Conservation (phyloP, 2,888 invertebrate species). For the Cylindroiulus punctatus region DNA sequence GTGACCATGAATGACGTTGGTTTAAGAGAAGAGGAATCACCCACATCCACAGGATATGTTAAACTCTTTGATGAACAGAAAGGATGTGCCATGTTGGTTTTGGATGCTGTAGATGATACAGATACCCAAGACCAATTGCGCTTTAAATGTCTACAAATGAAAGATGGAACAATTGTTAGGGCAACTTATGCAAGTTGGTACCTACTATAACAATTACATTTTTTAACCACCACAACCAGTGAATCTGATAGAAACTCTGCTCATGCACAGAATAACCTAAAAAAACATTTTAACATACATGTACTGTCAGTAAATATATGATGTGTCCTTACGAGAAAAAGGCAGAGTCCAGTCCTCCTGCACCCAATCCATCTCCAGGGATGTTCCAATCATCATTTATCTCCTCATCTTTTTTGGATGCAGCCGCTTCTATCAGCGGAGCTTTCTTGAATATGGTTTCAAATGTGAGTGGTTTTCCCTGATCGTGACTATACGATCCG, state of each 20-base stretch:
- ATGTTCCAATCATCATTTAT: slow-evolving; percentile 70
- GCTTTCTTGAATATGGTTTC: slow-evolving; percentile 68
- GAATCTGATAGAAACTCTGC: too few species aligned
- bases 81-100: neutral
- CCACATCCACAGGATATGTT: neutral
- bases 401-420: slow-evolving; percentile 67
- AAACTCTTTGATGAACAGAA: neutral
- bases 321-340: slow-evolving; percentile 69
- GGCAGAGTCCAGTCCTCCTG: slow-evolving; percentile 78
- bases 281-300: neutral
- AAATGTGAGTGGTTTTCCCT: slow-evolving; percentile 68
- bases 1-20: neutral
- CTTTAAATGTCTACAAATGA: slow-evolving; percentile 68
- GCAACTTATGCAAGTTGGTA: too few species aligned
- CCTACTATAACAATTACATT: too few species aligned
- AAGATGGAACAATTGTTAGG: neutral
- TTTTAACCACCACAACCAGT: too few species aligned
- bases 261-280: neutral
- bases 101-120: neutral
- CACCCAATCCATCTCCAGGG: slow-evolving; percentile 79
- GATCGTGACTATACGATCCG: slow-evolving; percentile 65
- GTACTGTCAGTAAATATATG: too few species aligned
- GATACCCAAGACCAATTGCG: slow-evolving; percentile 71
- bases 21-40: neutral
- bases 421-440: slow-evolving; percentile 67